These are phyloP conservation scores for Lysiphlebus fabarum DNA, from an alignment of 1,140 invertebrate species.

Conservation along the genomic window DNA sequence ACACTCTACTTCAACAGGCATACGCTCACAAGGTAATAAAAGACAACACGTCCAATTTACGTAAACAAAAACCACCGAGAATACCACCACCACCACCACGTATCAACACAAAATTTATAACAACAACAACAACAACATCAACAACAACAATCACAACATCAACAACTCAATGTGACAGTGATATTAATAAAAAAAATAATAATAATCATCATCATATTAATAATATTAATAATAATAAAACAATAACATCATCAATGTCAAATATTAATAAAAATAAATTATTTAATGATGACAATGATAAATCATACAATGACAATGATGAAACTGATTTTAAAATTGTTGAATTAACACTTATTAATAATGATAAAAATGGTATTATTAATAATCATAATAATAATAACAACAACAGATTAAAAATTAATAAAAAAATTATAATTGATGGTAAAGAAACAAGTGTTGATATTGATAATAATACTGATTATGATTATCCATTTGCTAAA, in stretches of 20 bases:
- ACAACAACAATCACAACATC: constrained; percentile 38
- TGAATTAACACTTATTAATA: constrained; percentile 22
- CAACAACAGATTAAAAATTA: constrained; percentile 14
- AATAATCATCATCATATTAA: no score
- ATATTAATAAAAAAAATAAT: constrained; percentile 25
- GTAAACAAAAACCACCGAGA: constrained; percentile 44
- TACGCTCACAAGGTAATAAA: constrained; percentile 78
- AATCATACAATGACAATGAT: not conserved
- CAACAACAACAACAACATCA: constrained; percentile 34
- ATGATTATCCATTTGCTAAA: constrained; percentile 53
- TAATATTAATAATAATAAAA: constrained; percentile 43
- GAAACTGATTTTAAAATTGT: constrained; percentile 16
- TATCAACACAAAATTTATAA: constrained; percentile 5
- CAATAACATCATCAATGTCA: constrained; percentile 12
- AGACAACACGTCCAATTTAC: constrained; percentile 50
- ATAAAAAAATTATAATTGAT: constrained; percentile 5
- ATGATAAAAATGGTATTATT: constrained; percentile 13
- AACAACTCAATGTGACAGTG: constrained; percentile 4
- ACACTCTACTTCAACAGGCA: constrained; percentile 90
- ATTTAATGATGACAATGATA: not conserved
- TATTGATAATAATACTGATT: constrained; percentile 47
- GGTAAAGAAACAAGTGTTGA: constrained; percentile 43
- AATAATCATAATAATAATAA: constrained; percentile 15
- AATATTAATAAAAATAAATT: constrained; percentile 9
- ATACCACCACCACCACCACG: constrained; percentile 20